Base-by-base conservation (phyloP, 1,140 invertebrate genomes). In the Littorina saxatilis region DNA sequence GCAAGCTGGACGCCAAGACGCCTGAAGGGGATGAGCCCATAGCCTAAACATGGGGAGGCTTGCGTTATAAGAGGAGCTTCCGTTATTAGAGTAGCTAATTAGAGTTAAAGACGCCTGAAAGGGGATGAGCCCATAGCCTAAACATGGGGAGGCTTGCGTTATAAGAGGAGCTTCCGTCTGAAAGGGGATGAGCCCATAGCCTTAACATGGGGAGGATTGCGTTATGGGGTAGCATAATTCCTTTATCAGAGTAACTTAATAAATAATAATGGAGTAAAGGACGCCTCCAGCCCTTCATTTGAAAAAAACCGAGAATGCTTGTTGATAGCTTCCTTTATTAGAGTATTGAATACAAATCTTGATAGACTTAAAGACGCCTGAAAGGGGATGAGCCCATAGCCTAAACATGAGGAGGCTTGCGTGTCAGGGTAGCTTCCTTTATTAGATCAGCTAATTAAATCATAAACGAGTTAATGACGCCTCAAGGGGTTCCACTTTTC, bases 1-100 rank as follows among this genome's bases (percentile, higher is more conserved):
- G 76, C 29, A 76, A 76, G 29, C 23, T 76, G 74, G 74, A 76
- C 47, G 55, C 37, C 55, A 78, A 78, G 58, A 39, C 50, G 4
- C 35, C 40, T 15, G 52, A 32, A 55, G 74, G 32, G 15, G 76
- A 61, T 9, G 55, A 78, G 35, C 76, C 70, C 43, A 50, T 73
- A 29, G 70, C 70, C 43, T 73, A 73, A 50, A 23, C 2, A 23
- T 17, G 40, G 39, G 13, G 9, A 23, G 70, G n/a, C n/a, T n/a
- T n/a, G n/a, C n/a, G n/a, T 3, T 39, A 35, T 37, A 39, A 32
- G 68, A 27, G 5, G 20, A n/a, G 1, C 9, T 72, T 72, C 7
- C n/a, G 68, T 32, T 72, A 23, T 32, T 3, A 78, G 55, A 78
- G 66, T 20, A 58, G 76, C 29, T 58, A 76, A 27, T 23, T 76